These are phyloP conservation scores for Eurois occulta DNA, from an alignment of 2,888 invertebrate species.

Conservation along the genomic window DNA sequence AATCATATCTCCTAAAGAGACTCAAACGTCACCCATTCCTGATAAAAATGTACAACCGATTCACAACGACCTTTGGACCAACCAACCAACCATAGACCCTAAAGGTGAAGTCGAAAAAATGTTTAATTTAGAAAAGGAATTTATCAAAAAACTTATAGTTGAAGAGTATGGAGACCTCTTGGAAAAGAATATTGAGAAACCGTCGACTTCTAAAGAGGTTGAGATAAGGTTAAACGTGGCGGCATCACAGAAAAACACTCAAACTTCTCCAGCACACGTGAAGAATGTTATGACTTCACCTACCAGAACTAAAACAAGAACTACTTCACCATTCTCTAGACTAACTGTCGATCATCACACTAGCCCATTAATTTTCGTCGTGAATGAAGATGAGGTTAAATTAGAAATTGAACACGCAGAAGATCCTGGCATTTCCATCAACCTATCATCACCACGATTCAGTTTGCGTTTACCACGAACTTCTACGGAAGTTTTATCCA, in stretches of 20 bases:
- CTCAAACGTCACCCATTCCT: slow-evolving; percentile 85
- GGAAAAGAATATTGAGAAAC: slow-evolving; percentile 82
- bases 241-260: slow-evolving; percentile 84
- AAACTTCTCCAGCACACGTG: slow-evolving; percentile 86
- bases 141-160: slow-evolving; percentile 85
- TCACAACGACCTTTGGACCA: slow-evolving; percentile 83
- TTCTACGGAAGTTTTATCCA: slow-evolving; percentile 80
- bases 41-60: slow-evolving; percentile 81
- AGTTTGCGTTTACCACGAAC: slow-evolving; percentile 84
- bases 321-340: slow-evolving; percentile 82
- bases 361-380: slow-evolving; percentile 78
- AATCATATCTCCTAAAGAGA: slow-evolving; percentile 84
- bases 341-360: slow-evolving; percentile 81
- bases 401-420: slow-evolving; percentile 75
- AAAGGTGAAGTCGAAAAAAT: slow-evolving; percentile 83
- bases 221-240: slow-evolving; percentile 73
- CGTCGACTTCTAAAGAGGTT: slow-evolving; percentile 79
- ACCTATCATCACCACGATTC: slow-evolving; percentile 86
- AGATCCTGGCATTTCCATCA: slow-evolving; percentile 82
- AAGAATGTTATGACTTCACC: slow-evolving; percentile 88
- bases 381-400: slow-evolving; percentile 71
- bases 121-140: slow-evolving; percentile 86
- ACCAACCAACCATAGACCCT: slow-evolving; percentile 77
- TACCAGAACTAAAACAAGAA: slow-evolving; percentile 83
- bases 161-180: slow-evolving; percentile 85